Conservation (phyloP, 92 coral and sea anemone species). For the Epizoanthus scotinus region DNA sequence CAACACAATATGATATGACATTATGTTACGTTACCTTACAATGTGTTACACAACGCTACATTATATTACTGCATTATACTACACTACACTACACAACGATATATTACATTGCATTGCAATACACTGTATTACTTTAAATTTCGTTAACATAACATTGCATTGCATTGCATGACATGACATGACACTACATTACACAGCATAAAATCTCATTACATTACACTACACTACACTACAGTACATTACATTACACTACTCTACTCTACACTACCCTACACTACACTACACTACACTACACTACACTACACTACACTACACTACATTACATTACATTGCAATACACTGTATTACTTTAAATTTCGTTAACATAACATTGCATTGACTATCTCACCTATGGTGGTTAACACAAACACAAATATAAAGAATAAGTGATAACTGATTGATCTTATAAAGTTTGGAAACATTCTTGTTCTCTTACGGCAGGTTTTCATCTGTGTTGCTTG, state of each 20-base stretch:
- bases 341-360: no score
- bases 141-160: background rate
- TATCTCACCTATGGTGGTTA: no score
- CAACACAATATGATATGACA: no score
- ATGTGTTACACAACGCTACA: no score
- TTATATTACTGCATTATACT: background rate
- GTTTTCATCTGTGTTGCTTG: background rate
- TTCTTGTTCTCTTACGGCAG: no score
- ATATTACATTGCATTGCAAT: conserved; percentile 13
- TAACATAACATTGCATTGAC: no score
- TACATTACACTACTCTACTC: conserved; percentile 13
- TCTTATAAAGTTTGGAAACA: no score
- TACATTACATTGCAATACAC: no score
- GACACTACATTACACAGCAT: background rate
- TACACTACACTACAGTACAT: conserved; percentile 15
- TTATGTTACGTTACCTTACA: no score
- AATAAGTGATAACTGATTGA: no score
- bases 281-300: background rate
- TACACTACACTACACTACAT: no score
- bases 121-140: background rate
- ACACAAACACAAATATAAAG: no score
- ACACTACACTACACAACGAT: background rate
- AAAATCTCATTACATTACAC: background rate
- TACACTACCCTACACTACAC: background rate
- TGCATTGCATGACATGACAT: background rate